phyloP scores from a whole-genome alignment of 2,113 vertebrate species.

The Gambusia holbrooki region DNA sequence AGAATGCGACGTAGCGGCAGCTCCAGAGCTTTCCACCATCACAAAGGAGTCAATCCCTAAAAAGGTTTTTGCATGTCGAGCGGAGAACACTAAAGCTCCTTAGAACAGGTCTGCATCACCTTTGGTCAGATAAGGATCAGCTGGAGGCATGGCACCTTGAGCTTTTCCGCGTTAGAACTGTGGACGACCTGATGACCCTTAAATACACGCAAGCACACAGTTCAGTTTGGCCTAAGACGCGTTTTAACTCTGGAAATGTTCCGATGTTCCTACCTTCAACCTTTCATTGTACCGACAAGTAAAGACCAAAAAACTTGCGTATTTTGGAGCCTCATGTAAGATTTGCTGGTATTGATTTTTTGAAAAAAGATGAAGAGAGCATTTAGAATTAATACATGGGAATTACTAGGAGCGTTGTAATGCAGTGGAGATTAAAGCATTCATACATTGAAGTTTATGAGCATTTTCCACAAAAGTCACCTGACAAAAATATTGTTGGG shows the following conservation, averaged over 20 bases:
- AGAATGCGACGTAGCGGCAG: constrained; percentile 74
- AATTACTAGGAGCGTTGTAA: constrained; percentile 53
- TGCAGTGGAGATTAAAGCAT: constrained; percentile 15
- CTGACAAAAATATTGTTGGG: too few species aligned
- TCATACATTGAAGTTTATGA: too few species aligned
- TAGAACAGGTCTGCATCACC: constrained; percentile 47
- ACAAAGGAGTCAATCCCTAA: constrained; percentile 71
- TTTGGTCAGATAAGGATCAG: constrained; percentile 73
- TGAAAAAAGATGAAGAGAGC: constrained; percentile 75
- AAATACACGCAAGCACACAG: constrained; percentile 38
- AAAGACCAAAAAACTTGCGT: constrained; percentile 51
- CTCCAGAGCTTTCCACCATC: constrained; percentile 43
- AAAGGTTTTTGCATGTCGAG: constrained; percentile 66
- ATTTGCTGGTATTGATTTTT: constrained; percentile 9
- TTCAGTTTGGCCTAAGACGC: constrained; percentile 59
- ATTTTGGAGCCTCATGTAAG: constrained; percentile 38
- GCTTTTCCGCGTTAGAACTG: constrained; percentile 53
- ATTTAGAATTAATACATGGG: constrained; percentile 80
- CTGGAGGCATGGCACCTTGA: constrained; percentile 42
- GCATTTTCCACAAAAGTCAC: too few species aligned
- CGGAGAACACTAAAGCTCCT: constrained; percentile 61
- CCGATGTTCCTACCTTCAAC: constrained; percentile 57
- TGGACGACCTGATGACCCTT: constrained; percentile 45
- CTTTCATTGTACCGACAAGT: constrained; percentile 42
- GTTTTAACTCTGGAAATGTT: constrained; percentile 64